Percentiles rank a stretch among this genome's conserved stretches.
phyloP scores from a whole-genome alignment of 2,797 vertebrate species.

The Kryptolebias ocellatus region DNA sequence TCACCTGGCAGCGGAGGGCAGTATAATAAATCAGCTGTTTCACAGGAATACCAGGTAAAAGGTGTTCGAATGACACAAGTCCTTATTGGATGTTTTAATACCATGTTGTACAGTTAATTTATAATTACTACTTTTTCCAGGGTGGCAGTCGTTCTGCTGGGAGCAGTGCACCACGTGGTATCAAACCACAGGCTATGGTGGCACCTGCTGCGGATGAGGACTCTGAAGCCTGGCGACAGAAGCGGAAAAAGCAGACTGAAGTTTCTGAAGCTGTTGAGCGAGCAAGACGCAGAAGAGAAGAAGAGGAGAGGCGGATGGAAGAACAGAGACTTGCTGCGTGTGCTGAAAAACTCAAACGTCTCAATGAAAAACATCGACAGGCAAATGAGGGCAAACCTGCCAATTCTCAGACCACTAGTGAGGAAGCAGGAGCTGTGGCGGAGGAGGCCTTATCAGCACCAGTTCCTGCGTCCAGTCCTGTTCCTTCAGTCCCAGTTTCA shows the following conservation, averaged over 20 bases:
- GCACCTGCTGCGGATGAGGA: slow-evolving; percentile 87
- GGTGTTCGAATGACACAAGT: neutral
- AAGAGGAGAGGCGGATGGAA: slow-evolving; percentile 96
- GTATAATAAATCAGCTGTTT: slow-evolving; percentile 80
- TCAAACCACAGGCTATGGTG: slow-evolving; percentile 75
- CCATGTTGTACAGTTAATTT: neutral
- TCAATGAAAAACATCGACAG: slow-evolving; percentile 92
- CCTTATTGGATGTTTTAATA: neutral
- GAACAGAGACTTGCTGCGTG: slow-evolving; percentile 96
- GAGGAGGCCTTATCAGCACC: slow-evolving; percentile 54
- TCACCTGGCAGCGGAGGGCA: slow-evolving; percentile 78
- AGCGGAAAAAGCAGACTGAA: slow-evolving; percentile 92
- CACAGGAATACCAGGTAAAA: slow-evolving; percentile 88
- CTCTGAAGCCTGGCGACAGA: slow-evolving; percentile 94
- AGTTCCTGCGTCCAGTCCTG: slow-evolving; percentile 54
- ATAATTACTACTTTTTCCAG: slow-evolving; percentile 37
- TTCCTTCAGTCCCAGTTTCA: slow-evolving; percentile 44
- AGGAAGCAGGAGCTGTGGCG: slow-evolving; percentile 43
- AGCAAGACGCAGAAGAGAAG: slow-evolving; percentile 92
- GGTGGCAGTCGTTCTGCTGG: slow-evolving; percentile 64
- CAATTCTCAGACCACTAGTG: slow-evolving; percentile 43
- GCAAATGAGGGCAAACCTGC: slow-evolving; percentile 59
- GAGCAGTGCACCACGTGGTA: slow-evolving; percentile 73
- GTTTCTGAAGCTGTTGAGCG: slow-evolving; percentile 95
- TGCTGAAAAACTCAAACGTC: slow-evolving; percentile 94